Evolutionary conservation across 2,113 vertebrate species (phyloP).

Genomic region (Grammomys dolichurus): DNA sequence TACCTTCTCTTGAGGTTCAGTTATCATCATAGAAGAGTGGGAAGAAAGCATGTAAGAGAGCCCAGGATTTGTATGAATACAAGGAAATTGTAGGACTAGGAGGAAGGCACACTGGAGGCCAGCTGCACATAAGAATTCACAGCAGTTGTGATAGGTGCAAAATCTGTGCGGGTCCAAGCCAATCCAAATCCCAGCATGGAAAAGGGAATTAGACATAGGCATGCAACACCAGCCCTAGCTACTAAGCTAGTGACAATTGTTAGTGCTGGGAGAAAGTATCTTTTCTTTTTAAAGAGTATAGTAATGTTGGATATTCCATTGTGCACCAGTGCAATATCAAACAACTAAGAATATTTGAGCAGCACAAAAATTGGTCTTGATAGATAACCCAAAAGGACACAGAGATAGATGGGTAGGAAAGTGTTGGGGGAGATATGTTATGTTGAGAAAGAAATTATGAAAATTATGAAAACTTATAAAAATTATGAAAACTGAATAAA

Average conservation of each 20-base stretch:
- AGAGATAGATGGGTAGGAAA: not conserved
- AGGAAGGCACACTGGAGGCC: not conserved
- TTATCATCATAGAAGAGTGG: not conserved
- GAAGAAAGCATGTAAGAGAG: not conserved
- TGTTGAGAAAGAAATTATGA: not conserved
- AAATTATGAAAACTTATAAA: not conserved
- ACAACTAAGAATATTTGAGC: not conserved
- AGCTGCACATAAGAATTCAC: not conserved
- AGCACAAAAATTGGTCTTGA: not conserved
- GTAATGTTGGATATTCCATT: not conserved
- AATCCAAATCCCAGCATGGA: not conserved
- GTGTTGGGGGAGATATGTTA: not conserved
- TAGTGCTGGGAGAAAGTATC: not conserved
- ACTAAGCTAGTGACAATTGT: not conserved
- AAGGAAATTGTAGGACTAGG: not conserved
- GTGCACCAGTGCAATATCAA: not conserved
- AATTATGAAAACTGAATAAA: not conserved
- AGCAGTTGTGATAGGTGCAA: not conserved
- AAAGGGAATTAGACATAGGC: not conserved
- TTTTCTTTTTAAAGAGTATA: not conserved
- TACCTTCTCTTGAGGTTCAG: not conserved
- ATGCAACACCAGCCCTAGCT: not conserved
- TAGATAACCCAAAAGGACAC: not conserved
- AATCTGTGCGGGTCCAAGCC: not conserved
- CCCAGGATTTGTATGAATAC: not conserved